A percentile compares a stretch with the other conserved stretches of the same genome.
Conservation (phyloP, 2,797 vertebrate species). For the Cephalopachus bancanus region DNA sequence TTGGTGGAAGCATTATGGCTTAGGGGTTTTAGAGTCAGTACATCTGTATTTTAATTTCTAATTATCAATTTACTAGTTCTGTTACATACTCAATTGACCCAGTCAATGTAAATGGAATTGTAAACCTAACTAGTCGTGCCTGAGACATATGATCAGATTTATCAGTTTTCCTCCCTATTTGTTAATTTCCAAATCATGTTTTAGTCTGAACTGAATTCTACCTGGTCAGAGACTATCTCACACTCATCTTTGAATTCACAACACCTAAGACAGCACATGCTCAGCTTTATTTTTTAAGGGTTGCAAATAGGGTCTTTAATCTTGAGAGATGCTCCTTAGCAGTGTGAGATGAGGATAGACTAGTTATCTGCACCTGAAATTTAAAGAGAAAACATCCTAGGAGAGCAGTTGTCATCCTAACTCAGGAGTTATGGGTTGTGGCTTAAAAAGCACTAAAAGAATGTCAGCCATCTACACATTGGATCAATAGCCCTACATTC, state of each 20-base stretch:
- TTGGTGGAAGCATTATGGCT: not conserved
- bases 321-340: not conserved
- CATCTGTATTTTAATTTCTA: not conserved
- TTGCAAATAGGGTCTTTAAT: not conserved
- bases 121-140: not conserved
- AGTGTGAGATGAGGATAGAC: not conserved
- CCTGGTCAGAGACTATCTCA: not conserved
- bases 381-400: not conserved
- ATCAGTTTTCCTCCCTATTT: not conserved
- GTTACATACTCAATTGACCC: not conserved
- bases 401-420: not conserved
- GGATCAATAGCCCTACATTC: not conserved
- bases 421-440: not conserved
- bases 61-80: not conserved
- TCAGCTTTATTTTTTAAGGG: not conserved
- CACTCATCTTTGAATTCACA: not conserved
- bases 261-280: not conserved
- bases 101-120: conserved; percentile 13
- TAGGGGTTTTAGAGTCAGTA: not conserved
- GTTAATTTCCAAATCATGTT: not conserved
- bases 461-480: not conserved
- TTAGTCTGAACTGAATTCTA: not conserved
- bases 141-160: not conserved
- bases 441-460: not conserved
- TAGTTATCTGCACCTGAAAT: not conserved